These are phyloP conservation scores for Camelus bactrianus DNA, from an alignment of 2,113 vertebrate genomes.

Conservation along the genomic window DNA sequence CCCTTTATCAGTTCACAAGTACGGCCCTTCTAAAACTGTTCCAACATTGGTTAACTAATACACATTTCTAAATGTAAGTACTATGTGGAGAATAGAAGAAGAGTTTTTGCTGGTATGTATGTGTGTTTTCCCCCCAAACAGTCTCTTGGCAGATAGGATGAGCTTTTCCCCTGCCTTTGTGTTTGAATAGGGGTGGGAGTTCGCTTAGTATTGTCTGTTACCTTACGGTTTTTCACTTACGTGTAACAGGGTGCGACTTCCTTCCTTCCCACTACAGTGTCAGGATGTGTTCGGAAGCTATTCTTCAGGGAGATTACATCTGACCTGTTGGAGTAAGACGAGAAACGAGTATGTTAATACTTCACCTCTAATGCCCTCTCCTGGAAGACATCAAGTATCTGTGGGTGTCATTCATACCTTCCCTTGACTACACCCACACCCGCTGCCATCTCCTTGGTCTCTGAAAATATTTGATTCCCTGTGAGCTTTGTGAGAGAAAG, in stretches of 20 bases:
- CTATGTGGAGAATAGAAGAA: not conserved
- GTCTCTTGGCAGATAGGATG: conserved; percentile 56
- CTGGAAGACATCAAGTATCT: not conserved
- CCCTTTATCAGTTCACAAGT: conserved; percentile 31
- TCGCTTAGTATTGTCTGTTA: conserved; percentile 68
- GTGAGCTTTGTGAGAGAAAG: not conserved
- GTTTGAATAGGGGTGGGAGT: conserved; percentile 45
- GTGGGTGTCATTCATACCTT: not conserved
- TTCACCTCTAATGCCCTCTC: not conserved
- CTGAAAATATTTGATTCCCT: conserved; percentile 12
- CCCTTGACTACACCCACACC: not conserved
- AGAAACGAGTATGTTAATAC: conserved; percentile 19
- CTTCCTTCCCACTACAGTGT: conserved; percentile 70
- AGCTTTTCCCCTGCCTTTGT: conserved; percentile 68
- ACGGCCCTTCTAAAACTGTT: conserved; percentile 27
- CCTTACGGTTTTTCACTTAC: conserved; percentile 85
- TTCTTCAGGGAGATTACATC: conserved; percentile 34
- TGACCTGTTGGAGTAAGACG: conserved; percentile 6
- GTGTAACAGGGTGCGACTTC: conserved; percentile 76
- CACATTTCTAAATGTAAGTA: not conserved
- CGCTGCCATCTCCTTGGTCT: not conserved
- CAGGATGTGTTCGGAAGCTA: conserved; percentile 43
- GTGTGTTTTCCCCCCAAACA: conserved; percentile 7
- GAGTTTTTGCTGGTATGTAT: not conserved
- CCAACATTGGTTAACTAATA: not conserved